Evolutionary conservation across 2,888 invertebrate species (phyloP), one percentile per base, ranked within the genome.

Genomic region (Epinotia bilunana): DNA sequence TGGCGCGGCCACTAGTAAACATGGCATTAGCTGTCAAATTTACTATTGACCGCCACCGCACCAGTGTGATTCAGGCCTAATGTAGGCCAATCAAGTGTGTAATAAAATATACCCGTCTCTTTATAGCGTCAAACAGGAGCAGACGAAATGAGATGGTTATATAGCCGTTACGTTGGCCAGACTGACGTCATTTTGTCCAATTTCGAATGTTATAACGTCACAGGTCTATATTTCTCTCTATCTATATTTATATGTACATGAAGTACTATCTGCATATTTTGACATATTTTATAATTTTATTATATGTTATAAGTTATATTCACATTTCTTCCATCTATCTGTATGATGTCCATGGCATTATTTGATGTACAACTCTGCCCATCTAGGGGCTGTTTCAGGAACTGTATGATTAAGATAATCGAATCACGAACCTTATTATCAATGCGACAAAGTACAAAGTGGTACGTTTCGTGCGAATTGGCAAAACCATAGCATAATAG

Each of bases 201-300:
- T 28, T 46, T 12, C 11, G 20, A 63, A 20, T 4, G 16, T 20
- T 33, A 6, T 46, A 33, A 33, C 33, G 33, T 33, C 33, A 33
- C 33, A 33, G 33, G 23, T 65, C 46, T 55, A 39, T 28, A 55
- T 55, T 55, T n/a, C n/a, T n/a, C n/a, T n/a, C n/a, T n/a, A n/a
- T n/a, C n/a, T n/a, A n/a, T 67, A 67, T 55, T 55, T 39, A 33
- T 33, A 9, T 12, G 67, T 20, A 63, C 43, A 28, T 18, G 18
- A 43, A 63, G 18, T 55, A 55, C 39, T 67, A 39, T 68, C 43
- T 58, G 43, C 68, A 68, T 68, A 68, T 68, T 57, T 58, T 58
- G 68, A 68, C 68, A 39, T 67, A 39, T 58, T 64, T 39, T 49
- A 63, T 63, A 49, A 64, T 64, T 43, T 58, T 43, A 43, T 11